Base-by-base conservation (phyloP, 2,888 invertebrate genomes). In the Pedicia rivosa region DNA sequence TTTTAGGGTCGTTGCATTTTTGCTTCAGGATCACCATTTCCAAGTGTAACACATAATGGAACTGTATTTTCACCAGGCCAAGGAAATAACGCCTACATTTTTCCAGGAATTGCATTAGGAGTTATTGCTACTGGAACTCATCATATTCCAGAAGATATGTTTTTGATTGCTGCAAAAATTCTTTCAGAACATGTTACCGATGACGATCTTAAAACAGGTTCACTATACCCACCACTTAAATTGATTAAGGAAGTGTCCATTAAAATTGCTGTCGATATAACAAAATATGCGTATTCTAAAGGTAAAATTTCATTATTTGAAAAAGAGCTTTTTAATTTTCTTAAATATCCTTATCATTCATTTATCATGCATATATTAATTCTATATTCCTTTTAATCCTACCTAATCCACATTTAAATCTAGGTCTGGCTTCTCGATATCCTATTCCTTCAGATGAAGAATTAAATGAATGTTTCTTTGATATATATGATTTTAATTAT, bases 61-160 rank as follows among this genome's bases (percentile, higher is more conserved):
- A 79, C 81, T 57, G 78, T 76, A 4, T 91, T 68, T 62, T 70
- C 75, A 46, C 87, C 97, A 0, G 97, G 98, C 0, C 98, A 99
- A 59, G 97, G 97, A 41, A 95, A 94, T 63, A 95, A 95, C 62
- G 86, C 94, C 0, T 95, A 95, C 62, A 92, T 95, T 52, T 94
- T 91, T 68, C 97, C 97, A 0, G 98, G 97, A 5, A 68, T 94
- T 37, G 94, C 92, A 8, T 71, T 99, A 14, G 98, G 94, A 7
- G 84, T 91, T 7, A 86, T 95, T 46, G 76, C 80, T 12, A 87
- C 91, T 20, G 84, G 88, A 38, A 82, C 91, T 5, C 83, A 90
- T 55, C 91, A 92, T 53, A 90, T 98, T 53, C 78, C 80, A 5
- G 94, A 98, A 54, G 79, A 82, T 43, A 72, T 95, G 61, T 98